Conservation (phyloP, 2,113 vertebrate species). For the Scolopax mira region DNA sequence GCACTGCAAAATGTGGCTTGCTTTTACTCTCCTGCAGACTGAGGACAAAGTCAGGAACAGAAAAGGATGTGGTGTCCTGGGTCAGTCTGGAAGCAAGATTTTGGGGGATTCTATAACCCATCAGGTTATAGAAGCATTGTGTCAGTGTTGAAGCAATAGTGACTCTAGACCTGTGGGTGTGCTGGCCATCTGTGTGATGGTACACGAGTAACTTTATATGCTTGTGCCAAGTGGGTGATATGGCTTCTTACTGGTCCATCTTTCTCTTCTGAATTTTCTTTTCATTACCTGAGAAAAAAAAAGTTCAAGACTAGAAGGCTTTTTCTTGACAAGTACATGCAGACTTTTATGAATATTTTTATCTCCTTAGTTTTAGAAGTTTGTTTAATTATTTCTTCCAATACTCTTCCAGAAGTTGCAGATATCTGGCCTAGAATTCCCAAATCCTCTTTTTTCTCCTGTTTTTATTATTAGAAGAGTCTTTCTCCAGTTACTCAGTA, state of each 20-base stretch:
- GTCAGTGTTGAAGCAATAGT: neutral
- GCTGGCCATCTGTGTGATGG: fast-evolving
- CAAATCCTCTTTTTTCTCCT: neutral
- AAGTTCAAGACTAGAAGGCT: neutral
- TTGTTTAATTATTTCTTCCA: neutral
- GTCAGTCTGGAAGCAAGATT: neutral
- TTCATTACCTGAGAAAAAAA: neutral
- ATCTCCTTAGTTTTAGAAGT: neutral
- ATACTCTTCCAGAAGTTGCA: neutral
- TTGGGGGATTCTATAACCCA: neutral
- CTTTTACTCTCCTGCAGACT: neutral
- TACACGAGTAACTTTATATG: neutral
- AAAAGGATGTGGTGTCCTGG: neutral
- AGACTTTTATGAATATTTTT: neutral
- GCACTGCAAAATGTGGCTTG: neutral
- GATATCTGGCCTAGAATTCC: no score
- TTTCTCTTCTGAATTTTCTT: neutral
- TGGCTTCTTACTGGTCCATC: neutral
- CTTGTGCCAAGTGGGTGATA: neutral
- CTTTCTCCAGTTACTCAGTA: neutral
- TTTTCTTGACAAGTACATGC: neutral
- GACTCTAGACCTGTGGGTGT: neutral
- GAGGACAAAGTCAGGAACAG: neutral
- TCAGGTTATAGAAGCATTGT: neutral
- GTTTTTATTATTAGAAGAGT: neutral